Base-by-base conservation (phyloP, 2,797 vertebrate species). In the Anolis apletophallus region DNA sequence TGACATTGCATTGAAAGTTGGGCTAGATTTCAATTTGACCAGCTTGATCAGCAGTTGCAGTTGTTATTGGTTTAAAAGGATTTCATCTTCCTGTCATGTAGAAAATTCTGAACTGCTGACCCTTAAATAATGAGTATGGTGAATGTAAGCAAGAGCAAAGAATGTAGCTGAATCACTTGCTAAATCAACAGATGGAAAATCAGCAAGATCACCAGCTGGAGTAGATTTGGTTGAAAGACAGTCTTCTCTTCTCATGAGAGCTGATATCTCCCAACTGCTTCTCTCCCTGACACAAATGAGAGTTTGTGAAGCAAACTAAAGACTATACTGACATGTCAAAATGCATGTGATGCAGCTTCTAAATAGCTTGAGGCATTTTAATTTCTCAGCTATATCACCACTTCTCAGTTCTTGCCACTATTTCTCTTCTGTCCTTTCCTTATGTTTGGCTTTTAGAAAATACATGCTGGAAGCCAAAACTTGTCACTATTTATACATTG, bases 171-270 rank as follows among this genome's bases (percentile, higher is more conserved):
- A 78, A 83, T 82, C 84, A 73, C 50, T 88, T 79, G 34, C 57
- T 73, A 83, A 78, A 80, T 61, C 87, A 88, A 88, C 84, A 88
- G 84, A 88, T 12, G 80, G 84, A 11, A 86, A 88, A 82, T 79
- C 84, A 88, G 80, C 88, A 74, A 85, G 84, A 83, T 88, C 68
- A 73, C 57, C 75, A 79, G 50, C 55, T n/a, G 2, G 11, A 32
- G 36, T 2, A 81, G 59, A 29, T 69, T 90, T 73, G 85, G 14
- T 68, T 72, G 2, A 79, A 79, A 69, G 12, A 0, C 57, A 55
- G 36, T 0, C 76, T 67, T 83, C n/a, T 77, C 19, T 5, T 46
- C 29, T 84, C 34, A 0, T 0, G 79, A 72, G 36, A 52, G 14
- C 14, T 13, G 74, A 55, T 14, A 74, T 1, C 0, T 67, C 69